A percentile compares a stretch with the other conserved stretches of the same genome.
phyloP scores from a whole-genome alignment of 2,113 vertebrate genomes.

The Sceloporus undulatus region DNA sequence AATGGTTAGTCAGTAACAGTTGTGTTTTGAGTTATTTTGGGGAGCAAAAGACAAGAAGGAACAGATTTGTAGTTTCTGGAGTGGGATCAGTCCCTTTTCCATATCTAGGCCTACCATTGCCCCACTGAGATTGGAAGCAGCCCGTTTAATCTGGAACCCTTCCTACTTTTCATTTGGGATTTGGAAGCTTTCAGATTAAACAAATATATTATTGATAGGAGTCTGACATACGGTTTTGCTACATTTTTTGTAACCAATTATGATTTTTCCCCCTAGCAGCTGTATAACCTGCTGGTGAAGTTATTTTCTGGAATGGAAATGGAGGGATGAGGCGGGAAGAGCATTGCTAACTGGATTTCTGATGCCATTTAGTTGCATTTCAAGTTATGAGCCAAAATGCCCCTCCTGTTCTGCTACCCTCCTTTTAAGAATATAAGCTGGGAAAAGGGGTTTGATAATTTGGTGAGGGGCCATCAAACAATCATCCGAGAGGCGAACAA shows the following conservation, averaged over 20 bases:
- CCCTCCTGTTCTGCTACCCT: not conserved
- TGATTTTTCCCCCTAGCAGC: not conserved
- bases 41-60: conserved; percentile 13
- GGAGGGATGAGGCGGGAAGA: not conserved
- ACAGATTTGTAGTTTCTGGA: conserved; percentile 28
- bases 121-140: not conserved
- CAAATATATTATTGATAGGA: not conserved
- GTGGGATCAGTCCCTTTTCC: not conserved
- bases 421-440: not conserved
- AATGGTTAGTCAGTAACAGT: conserved; percentile 29
- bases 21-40: not conserved
- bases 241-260: not conserved
- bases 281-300: not conserved
- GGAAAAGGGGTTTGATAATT: not conserved
- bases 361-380: not conserved
- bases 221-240: too few relatives aligned
- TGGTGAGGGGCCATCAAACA: not conserved
- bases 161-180: not conserved
- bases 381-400: not conserved
- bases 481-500: too few relatives aligned
- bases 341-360: not conserved
- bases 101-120: not conserved
- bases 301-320: not conserved
- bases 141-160: not conserved
- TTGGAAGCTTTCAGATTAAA: not conserved